phyloP scores from a whole-genome alignment of 1,140 invertebrate species.

The Zophobas atratus region DNA sequence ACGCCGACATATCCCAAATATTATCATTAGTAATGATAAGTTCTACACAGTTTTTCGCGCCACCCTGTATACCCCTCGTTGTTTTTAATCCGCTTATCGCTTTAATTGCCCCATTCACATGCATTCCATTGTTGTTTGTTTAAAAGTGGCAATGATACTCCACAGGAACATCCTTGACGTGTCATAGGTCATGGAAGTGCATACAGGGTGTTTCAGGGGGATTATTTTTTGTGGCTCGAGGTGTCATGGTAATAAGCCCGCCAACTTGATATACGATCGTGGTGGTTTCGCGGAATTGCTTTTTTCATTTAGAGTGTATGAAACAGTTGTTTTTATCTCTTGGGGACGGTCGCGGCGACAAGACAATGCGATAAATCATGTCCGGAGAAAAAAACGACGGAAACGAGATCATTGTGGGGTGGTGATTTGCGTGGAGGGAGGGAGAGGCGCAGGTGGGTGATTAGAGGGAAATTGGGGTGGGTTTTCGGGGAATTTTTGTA shows the following conservation, averaged over 20 bases:
- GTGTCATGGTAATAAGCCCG: neutral
- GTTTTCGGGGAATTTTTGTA: too few species aligned
- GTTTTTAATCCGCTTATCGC: neutral
- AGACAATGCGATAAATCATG: neutral
- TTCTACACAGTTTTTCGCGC: too few species aligned
- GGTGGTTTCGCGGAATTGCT: slow-evolving; percentile 57
- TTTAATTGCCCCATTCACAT: slow-evolving; percentile 3
- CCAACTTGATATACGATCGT: slow-evolving; percentile 52
- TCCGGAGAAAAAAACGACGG: too few species aligned
- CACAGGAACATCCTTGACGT: slow-evolving; percentile 24
- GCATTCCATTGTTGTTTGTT: slow-evolving; percentile 13
- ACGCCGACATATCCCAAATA: too few species aligned
- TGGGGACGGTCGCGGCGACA: slow-evolving; percentile 15
- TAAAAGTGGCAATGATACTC: neutral
- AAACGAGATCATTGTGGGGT: too few species aligned
- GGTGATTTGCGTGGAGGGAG: too few species aligned
- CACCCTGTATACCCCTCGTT: too few species aligned
- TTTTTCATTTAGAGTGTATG: slow-evolving; percentile 54
- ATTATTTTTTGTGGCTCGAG: neutral
- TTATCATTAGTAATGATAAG: too few species aligned
- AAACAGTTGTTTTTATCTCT: slow-evolving; percentile 14
- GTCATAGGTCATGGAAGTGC: slow-evolving; percentile 6
- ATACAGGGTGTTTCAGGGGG: slow-evolving; percentile 1
- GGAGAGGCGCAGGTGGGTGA: too few species aligned
- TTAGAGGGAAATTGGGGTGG: too few species aligned